phyloP scores from a whole-genome alignment of 2,113 vertebrate species.

The Ceyx margarethae region DNA sequence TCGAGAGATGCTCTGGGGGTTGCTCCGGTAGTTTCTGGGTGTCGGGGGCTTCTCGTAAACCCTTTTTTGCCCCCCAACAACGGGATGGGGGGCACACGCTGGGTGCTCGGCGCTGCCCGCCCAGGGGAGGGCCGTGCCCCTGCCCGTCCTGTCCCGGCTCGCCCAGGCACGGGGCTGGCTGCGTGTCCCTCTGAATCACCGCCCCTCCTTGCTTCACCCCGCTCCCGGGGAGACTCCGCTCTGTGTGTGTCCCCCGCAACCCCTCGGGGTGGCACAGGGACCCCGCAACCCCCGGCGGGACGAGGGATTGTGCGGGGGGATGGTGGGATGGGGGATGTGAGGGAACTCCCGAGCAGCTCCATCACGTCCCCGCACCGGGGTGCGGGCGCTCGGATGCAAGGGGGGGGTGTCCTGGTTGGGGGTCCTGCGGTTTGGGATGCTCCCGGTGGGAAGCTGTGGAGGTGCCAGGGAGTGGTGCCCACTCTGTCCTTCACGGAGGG shows the following conservation, averaged over 20 bases:
- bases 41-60: background rate
- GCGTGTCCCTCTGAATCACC: slow-evolving; percentile 11
- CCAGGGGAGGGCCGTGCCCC: background rate
- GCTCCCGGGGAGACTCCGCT: background rate
- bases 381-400: background rate
- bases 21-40: background rate
- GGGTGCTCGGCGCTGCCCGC: background rate
- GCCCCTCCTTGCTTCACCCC: background rate
- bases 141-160: slow-evolving; percentile 21
- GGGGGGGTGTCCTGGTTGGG: background rate
- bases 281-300: background rate
- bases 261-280: background rate
- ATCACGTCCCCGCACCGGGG: fast-evolving
- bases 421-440: fast-evolving
- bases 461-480: background rate
- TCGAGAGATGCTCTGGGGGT: background rate
- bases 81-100: background rate
- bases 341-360: background rate
- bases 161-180: slow-evolving; percentile 27
- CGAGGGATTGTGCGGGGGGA: no score
- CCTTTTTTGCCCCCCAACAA: no score
- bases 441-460: background rate
- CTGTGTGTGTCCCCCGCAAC: no score
- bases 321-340: background rate
- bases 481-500: fast-evolving